Evolutionary conservation across 2,797 vertebrate species (phyloP), one percentile per base, ranked within the genome.

Genomic region (Gymnothorax javanicus): DNA sequence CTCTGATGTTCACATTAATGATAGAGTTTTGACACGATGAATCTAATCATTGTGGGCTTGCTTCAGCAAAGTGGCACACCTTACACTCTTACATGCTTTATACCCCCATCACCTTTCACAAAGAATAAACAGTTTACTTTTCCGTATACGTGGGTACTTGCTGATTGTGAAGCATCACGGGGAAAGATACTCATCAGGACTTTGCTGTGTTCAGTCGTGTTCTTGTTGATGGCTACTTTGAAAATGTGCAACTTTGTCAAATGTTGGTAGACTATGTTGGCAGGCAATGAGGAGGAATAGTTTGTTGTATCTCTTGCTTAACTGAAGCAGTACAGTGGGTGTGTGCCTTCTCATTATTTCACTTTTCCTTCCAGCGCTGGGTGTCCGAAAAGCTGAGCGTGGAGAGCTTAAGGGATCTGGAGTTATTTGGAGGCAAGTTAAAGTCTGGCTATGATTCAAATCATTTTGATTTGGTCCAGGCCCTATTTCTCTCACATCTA

Each of bases 381-480:
- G 98, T 99, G 92, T 97, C 98, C 91, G 98, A 99, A 94, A 99
- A 98, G 95, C 96, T 99, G 95, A 99, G 98, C 94, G 97, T 99
- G 96, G 98, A 99, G 96, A 99, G 98, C 92, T 96, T 99, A 93
- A 97, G 98, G 94, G 98, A 99, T 94, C 97, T 99, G 90, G 98
- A 99, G 93, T 96, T 99, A 87, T 99, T 99, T 90, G 98, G 98
- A 97, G 98, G 98, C 99, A 95, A 97, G 97, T 89, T 89, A 20
- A 71, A 13, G 17, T 69, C 17, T 12, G 73, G 25, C 1, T 43
- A 43, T 43, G 33, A 43, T 43, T 43, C 33, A 43, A 43, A 43
- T 43, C 1, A 43, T 43, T 43, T 43, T 43, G 33, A 43, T 43
- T 43, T 43, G 33, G 33, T 43, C 33, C 33, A 43, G 33, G 33